Evolutionary conservation across 2,113 vertebrate species (phyloP), one percentile per base, ranked within the genome.

Genomic region (Cyphomyrus plagiostoma): DNA sequence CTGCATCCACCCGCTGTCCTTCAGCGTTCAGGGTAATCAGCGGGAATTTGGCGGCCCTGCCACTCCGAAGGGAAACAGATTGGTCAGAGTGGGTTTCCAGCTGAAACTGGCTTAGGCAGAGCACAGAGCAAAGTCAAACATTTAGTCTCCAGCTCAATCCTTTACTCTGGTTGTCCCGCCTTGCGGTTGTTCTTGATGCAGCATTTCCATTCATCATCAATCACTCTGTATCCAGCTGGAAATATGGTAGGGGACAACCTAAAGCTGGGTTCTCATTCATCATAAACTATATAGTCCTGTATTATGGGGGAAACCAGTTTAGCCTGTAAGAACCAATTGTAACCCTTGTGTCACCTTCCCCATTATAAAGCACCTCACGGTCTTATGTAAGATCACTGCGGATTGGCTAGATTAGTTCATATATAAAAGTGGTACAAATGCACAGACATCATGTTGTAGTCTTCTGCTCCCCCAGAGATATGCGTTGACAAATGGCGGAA

Each of bases 391-490:
- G 26, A 49, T 1, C 49, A 21, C 26, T 21, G 49, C 17, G 0
- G 85, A 87, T 53, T 49, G 50, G 50, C 85, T 50, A 17, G 50
- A 52, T 53, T 52, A 52, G 26, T n/a, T 53, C 48, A 86, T 48
- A 84, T 48, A 48, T 23, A 45, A 46, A n/a, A 42, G 45, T 42
- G 48, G 17, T 13, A 84, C 21, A 49, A 70, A 80, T 46, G 17
- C 87, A 42, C 39, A 53, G 23, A 56, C 50, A 87, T 50, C 74
- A 42, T 53, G 45, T 39, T 53, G 17, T n/a, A 52, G 4, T 89
- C 66, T 52, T 89, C 30, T 21, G 21, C 62, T 58, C 11, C 77
- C 77, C 80, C 15, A 45, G 88, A 89, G 88, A 89, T 56, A 70
- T 58, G 13, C 11, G n/a, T 45, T 46, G 88, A 23, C 88, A 84